A percentile compares a stretch with the other conserved stretches of the same genome.
Conservation (phyloP, 2,888 invertebrate species). For the Nomada ruficornis region DNA sequence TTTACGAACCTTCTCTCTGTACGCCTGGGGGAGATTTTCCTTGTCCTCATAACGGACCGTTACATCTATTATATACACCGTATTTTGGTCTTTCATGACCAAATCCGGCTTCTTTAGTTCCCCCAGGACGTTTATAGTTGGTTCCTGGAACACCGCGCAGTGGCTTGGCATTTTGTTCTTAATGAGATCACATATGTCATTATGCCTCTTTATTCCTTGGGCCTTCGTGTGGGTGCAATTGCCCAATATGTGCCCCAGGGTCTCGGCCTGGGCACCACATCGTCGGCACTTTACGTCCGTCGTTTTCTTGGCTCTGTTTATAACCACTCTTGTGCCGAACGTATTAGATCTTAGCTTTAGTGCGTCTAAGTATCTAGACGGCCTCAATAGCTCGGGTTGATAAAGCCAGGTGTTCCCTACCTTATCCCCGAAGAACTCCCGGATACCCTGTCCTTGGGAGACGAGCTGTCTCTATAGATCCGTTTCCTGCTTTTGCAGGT, state of each 20-base stretch:
- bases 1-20: not conserved
- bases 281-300: not conserved
- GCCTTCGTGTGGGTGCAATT: not conserved
- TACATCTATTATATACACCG: conserved; percentile 12
- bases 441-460: no score
- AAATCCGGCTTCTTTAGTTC: not conserved
- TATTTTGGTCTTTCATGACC: conserved; percentile 19
- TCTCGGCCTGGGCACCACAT: not conserved
- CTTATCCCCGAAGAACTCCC: no score
- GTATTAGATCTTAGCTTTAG: no score
- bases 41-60: conserved; percentile 19
- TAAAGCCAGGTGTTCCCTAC: no score
- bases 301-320: no score
- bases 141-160: not conserved
- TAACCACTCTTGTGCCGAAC: no score
- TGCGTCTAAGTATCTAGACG: no score
- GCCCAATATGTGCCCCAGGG: not conserved
- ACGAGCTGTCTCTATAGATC: no score
- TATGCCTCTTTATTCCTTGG: not conserved
- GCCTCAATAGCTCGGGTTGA: no score
- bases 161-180: not conserved
- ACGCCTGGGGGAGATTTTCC: not conserved
- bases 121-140: no score
- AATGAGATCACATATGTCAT: not conserved
- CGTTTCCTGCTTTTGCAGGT: no score